These are phyloP conservation scores for Ranitomeya variabilis DNA, from an alignment of 2,113 vertebrate species.

Conservation along the genomic window DNA sequence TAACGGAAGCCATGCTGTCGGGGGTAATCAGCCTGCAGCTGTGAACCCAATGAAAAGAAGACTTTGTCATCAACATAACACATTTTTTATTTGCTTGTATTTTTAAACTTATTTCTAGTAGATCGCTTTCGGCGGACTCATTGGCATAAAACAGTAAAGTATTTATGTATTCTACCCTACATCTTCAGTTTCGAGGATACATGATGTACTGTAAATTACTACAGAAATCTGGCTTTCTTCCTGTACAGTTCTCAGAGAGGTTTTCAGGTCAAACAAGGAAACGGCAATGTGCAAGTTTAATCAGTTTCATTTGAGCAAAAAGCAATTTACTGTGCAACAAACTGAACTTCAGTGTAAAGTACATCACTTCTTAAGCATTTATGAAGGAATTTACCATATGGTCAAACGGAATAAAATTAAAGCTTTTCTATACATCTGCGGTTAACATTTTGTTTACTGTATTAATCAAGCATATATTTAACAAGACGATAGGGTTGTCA, in stretches of 20 bases:
- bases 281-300: constrained; percentile 33
- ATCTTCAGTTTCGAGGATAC: constrained; percentile 31
- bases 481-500: neutral
- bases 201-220: constrained; percentile 50
- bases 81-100: constrained; percentile 32
- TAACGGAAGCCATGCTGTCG: constrained; percentile 37
- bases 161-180: constrained; percentile 23
- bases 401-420: neutral
- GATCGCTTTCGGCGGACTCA: constrained; percentile 26
- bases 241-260: constrained; percentile 18
- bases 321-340: constrained; percentile 39
- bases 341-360: constrained; percentile 34
- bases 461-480: neutral
- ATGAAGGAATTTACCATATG: constrained; percentile 31
- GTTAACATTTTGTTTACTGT: neutral
- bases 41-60: constrained; percentile 10
- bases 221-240: constrained; percentile 29
- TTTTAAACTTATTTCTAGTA: constrained; percentile 35
- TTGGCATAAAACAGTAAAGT: constrained; percentile 31
- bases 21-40: constrained; percentile 47
- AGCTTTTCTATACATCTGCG: neutral
- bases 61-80: constrained; percentile 28
- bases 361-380: constrained; percentile 37
- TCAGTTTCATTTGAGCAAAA: constrained; percentile 41
- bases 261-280: constrained; percentile 47